Base-by-base conservation (phyloP, 2,113 vertebrate species). In the Heterotilapia buettikoferi region DNA sequence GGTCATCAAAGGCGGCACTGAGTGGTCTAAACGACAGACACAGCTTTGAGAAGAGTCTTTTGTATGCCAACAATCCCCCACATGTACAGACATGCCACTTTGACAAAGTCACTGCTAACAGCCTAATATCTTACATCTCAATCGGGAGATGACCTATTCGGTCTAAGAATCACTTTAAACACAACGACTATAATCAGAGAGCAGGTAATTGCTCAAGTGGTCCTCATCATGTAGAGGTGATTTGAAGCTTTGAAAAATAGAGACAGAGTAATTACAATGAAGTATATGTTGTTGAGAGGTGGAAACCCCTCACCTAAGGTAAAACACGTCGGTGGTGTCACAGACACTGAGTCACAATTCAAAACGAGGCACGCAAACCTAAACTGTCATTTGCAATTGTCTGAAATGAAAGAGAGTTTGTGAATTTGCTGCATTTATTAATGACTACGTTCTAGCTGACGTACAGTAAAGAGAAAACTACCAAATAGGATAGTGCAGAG, bases 251-350 rank as follows among this genome's bases (percentile, higher is more conserved):
- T 78, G 68, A 80, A 61, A 87, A 82, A 92, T 80, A 84, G 63
- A 95, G 90, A 93, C 92, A n/a, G 86, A 86, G 83, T 95, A 94
- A 96, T 96, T 96, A 87, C 91, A 59, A 91, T 63, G 63, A 94
- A 94, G 88, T 90, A 92, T 82, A 95, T 90, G 92, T 84, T 94
- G 45, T 59, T 31, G 85, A 90, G 82, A 83, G 26, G 50, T 90
- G 91, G 95, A 94, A 95, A 93, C 92, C 93, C 92, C 93, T 94
- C 93, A 89, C 86, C 92, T 94, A n/a, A 56, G 86, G 84, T 93
- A 80, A 90, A 91, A 93, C 26, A 84, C 50, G n/a, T 63, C 16
- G 18, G 56, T 59, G 82, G 31, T 86, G 86, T 90, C 83, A 81
- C 84, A 85, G 81, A 92, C 84, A 85, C 26, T 91, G 84, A 92